These are phyloP conservation scores for Amphimallon solstitiale DNA, from an alignment of 2,888 invertebrate species.

Conservation along the genomic window DNA sequence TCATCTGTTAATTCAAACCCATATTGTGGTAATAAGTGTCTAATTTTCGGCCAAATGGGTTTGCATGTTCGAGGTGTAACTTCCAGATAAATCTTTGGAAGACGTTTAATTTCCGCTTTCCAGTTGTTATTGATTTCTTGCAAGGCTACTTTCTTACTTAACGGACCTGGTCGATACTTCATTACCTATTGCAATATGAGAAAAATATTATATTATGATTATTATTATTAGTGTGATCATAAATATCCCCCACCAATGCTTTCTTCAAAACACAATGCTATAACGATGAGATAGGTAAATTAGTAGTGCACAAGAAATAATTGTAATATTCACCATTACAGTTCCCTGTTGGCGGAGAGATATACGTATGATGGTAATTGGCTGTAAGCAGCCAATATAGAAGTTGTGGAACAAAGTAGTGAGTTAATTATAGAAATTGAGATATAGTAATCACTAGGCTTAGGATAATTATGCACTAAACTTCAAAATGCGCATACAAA, in stretches of 20 bases:
- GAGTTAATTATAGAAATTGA: no score
- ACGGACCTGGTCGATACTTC: slow-evolving; percentile 70
- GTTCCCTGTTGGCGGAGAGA: no score
- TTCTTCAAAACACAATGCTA: no score
- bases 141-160: slow-evolving; percentile 64
- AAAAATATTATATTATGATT: neutral
- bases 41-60: slow-evolving; percentile 62
- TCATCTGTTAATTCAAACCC: slow-evolving; percentile 63
- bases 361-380: no score
- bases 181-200: slow-evolving; percentile 50
- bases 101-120: slow-evolving; percentile 62
- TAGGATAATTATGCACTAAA: no score
- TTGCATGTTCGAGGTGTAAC: slow-evolving; percentile 65
- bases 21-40: slow-evolving; percentile 60
- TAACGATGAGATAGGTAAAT: neutral
- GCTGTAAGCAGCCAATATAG: no score
- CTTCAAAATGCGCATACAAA: no score
- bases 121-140: slow-evolving; percentile 65
- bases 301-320: neutral
- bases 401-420: no score
- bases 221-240: no score
- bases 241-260: no score
- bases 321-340: neutral
- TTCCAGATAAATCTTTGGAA: slow-evolving; percentile 67
- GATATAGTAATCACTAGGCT: no score